Evolutionary conservation across 2,797 vertebrate species (phyloP).

Genomic region (Pagetopsis macropterus): DNA sequence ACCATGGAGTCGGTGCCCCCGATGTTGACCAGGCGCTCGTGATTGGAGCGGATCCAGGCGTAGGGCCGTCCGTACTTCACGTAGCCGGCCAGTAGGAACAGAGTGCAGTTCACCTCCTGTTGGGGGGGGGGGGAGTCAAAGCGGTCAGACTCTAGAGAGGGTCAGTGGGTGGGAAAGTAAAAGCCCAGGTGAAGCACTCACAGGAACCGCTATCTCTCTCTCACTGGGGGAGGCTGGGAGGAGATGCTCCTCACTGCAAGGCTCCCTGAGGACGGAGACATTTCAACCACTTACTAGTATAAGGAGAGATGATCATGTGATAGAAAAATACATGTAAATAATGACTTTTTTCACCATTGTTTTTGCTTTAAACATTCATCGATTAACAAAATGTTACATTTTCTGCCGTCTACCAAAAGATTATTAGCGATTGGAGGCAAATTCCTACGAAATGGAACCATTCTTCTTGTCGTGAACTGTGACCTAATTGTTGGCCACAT

Average conservation of each 20-base stretch:
- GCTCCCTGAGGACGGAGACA: conserved; percentile 37
- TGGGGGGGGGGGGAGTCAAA: neutral
- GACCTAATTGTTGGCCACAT: neutral
- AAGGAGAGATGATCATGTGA: neutral
- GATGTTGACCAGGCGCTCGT: conserved; percentile 84
- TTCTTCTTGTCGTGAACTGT: neutral
- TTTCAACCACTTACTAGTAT: too few relatives aligned
- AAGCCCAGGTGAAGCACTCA: conserved; percentile 51
- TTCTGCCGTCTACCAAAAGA: neutral
- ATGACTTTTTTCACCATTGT: neutral
- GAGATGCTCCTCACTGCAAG: conserved; percentile 77
- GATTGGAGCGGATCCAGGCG: conserved; percentile 88
- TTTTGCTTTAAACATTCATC: too few relatives aligned
- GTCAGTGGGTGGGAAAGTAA: neutral
- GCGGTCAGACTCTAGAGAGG: neutral
- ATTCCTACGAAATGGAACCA: neutral
- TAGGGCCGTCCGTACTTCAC: conserved; percentile 85
- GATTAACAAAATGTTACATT: too few relatives aligned
- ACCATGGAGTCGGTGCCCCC: conserved; percentile 82
- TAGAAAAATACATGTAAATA: neutral
- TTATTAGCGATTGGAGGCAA: neutral
- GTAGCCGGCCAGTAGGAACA: conserved; percentile 86
- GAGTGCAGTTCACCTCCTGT: conserved; percentile 87
- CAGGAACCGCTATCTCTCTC: conserved; percentile 83
- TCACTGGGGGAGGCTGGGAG: conserved; percentile 86